Conservation (phyloP, 2,888 invertebrate genomes). For the Leuctra nigra region DNA sequence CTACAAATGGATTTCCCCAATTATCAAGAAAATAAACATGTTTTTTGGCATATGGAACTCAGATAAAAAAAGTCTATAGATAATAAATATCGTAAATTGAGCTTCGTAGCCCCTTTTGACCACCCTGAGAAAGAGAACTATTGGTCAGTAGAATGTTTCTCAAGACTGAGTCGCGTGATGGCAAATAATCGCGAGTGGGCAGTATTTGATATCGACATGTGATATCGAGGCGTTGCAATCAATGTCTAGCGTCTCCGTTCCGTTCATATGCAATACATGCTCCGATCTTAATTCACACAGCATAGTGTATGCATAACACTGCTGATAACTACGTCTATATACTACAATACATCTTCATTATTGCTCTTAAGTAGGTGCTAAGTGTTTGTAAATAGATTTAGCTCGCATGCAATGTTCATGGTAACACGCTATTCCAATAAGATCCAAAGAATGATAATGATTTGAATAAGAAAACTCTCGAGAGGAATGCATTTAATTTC, state of each 20-base stretch:
- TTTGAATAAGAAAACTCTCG: too few relatives aligned
- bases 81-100: too few relatives aligned
- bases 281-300: neutral
- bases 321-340: neutral
- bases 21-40: too few relatives aligned
- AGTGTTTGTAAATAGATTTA: conserved; percentile 10
- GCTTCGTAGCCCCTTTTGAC: too few relatives aligned
- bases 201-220: neutral
- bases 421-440: conserved; percentile 2
- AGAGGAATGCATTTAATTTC: too few relatives aligned
- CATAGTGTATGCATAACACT: conserved; percentile 4
- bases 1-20: too few relatives aligned
- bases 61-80: too few relatives aligned
- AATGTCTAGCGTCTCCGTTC: neutral
- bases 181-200: neutral
- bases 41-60: too few relatives aligned
- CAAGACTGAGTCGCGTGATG: neutral
- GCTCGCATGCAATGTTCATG: neutral
- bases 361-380: conserved; percentile 2
- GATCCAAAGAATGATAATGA: neutral
- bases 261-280: neutral
- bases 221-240: neutral
- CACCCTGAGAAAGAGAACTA: too few relatives aligned
- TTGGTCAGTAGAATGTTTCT: too few relatives aligned
- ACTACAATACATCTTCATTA: conserved; percentile 9